phyloP scores from a whole-genome alignment of 2,888 invertebrate species.

The Agrypnus murinus region DNA sequence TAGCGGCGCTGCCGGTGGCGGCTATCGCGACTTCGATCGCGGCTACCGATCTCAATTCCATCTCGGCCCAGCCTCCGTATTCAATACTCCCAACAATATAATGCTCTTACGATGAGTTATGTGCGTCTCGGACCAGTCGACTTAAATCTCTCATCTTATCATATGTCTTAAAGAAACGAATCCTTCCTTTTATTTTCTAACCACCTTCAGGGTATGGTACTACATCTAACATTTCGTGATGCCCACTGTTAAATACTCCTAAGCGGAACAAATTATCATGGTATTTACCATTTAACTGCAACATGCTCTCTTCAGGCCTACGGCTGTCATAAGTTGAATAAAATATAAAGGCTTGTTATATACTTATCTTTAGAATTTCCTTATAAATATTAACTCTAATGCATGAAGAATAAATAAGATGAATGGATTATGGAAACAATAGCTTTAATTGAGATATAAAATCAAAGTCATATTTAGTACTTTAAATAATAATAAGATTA shows the following conservation, averaged over 20 bases:
- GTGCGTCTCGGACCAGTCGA: conserved; percentile 58
- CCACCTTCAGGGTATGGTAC: conserved; percentile 6
- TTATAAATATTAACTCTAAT: too few species aligned
- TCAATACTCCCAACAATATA: conserved; percentile 67
- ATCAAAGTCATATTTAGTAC: too few species aligned
- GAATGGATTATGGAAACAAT: too few species aligned
- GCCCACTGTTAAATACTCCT: conserved; percentile 12
- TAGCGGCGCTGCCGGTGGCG: conserved; percentile 62
- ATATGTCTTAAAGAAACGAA: conserved; percentile 32
- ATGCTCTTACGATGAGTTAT: conserved; percentile 67
- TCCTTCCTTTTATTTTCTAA: conserved; percentile 25
- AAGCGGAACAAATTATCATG: conserved; percentile 11
- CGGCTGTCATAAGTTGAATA: too few species aligned
- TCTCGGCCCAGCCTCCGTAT: conserved; percentile 62
- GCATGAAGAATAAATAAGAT: too few species aligned
- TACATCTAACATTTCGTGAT: conserved; percentile 22
- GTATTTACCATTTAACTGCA: conserved; percentile 6
- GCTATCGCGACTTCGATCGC: conserved; percentile 65
- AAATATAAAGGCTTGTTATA: too few species aligned
- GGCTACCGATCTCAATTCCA: conserved; percentile 66
- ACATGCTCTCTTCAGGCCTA: not conserved
- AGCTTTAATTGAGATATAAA: too few species aligned
- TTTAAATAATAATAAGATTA: too few species aligned
- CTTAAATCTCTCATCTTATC: conserved; percentile 45
- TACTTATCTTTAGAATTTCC: too few species aligned